These are phyloP conservation scores for Podotricha telesiphe DNA, from an alignment of 2,888 invertebrate species.

Conservation along the genomic window DNA sequence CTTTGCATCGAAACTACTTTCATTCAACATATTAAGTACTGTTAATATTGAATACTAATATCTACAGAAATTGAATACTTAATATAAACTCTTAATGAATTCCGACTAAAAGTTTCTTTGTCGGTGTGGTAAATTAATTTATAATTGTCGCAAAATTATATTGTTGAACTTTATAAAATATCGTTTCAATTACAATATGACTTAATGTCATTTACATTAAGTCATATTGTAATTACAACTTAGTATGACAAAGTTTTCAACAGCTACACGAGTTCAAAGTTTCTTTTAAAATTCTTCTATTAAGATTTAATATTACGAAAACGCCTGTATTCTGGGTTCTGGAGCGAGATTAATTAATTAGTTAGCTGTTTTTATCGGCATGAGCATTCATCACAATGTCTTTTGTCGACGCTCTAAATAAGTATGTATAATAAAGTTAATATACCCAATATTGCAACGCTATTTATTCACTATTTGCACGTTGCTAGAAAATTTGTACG, in stretches of 20 bases:
- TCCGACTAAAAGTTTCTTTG: background rate
- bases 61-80: background rate
- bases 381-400: no score
- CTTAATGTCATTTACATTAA: no score
- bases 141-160: background rate
- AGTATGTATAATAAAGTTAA: no score
- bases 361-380: no score
- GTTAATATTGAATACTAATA: background rate
- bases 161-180: background rate
- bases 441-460: no score
- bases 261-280: background rate
- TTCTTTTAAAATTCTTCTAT: background rate
- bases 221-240: background rate
- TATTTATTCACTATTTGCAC: no score
- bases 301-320: background rate
- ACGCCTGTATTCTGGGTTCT: background rate
- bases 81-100: background rate
- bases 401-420: no score
- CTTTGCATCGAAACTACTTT: no score
- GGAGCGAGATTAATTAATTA: background rate
- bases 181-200: background rate
- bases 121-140: background rate
- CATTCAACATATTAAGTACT: background rate
- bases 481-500: no score
- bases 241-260: background rate